phyloP scores from a whole-genome alignment of 2,113 vertebrate species.

The Plecturocebus donacophilus region DNA sequence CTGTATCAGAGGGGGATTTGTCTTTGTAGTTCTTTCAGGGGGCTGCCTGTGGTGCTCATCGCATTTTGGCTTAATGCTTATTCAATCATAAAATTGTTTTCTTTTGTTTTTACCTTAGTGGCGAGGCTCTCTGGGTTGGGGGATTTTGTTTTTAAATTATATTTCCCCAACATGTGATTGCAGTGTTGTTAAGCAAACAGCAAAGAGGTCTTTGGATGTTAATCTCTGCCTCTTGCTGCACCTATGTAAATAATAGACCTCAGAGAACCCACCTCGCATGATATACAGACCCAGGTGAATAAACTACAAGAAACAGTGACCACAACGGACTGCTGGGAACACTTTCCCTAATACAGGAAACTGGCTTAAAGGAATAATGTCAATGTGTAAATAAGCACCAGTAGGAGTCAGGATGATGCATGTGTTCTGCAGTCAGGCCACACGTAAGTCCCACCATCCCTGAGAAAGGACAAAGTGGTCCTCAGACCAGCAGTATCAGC shows the following conservation, averaged over 20 bases:
- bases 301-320: neutral
- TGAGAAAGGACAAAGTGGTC: neutral
- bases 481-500: neutral
- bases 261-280: neutral
- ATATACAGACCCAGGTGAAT: neutral
- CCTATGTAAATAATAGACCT: neutral
- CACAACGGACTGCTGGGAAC: accelerated
- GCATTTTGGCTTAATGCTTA: neutral
- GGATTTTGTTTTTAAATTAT: neutral
- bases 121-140: neutral
- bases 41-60: accelerated
- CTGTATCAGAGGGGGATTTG: too few relatives aligned
- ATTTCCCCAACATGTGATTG: neutral
- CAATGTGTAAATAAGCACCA: neutral
- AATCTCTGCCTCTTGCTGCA: too few relatives aligned
- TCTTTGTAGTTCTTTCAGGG: accelerated
- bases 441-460: neutral
- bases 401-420: accelerated
- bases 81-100: neutral
- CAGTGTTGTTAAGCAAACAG: neutral
- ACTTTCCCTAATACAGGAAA: neutral
- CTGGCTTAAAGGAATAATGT: neutral
- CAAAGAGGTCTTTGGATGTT: neutral
- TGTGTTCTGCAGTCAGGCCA: neutral
- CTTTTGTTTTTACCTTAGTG: neutral